Conservation (phyloP, 2,113 vertebrate genomes). For the Scortum barcoo region DNA sequence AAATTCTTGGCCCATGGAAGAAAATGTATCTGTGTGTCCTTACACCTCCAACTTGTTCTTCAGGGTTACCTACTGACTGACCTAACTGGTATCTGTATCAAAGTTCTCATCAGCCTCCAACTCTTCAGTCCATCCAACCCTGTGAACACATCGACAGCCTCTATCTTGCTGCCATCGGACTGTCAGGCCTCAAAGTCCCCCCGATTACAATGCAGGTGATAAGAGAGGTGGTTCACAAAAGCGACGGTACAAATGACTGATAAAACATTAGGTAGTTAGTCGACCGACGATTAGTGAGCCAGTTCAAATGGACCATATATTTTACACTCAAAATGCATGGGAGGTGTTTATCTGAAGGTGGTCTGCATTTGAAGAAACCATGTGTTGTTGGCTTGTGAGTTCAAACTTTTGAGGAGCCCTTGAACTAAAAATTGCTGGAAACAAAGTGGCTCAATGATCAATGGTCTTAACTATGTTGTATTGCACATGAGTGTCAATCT, state of each 20-base stretch:
- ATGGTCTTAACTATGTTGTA: background rate
- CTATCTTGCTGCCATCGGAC: conserved; percentile 57
- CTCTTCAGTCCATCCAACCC: conserved; percentile 6
- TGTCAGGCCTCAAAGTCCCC: conserved; percentile 80
- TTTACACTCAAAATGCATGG: background rate
- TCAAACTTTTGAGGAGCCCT: background rate
- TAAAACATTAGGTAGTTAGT: conserved; percentile 66
- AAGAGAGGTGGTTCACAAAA: conserved; percentile 63
- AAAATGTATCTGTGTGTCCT: background rate
- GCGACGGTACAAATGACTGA: conserved; percentile 64
- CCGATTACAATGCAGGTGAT: conserved; percentile 74
- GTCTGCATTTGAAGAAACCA: background rate
- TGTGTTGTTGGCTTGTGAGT: background rate
- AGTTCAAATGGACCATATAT: background rate
- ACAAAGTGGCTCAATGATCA: background rate
- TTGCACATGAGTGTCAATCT: background rate
- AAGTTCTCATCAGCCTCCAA: conserved; percentile 55
- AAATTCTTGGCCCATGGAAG: background rate
- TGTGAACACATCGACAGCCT: conserved; percentile 54
- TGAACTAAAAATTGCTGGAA: too few relatives aligned
- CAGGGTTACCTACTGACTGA: background rate
- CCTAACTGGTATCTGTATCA: conserved; percentile 32
- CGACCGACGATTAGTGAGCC: conserved; percentile 46
- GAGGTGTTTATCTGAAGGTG: background rate
- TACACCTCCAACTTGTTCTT: background rate